Evolutionary conservation across 2,888 invertebrate genomes (phyloP), one percentile per base, ranked within the genome.

Genomic region (Pogonocherus hispidulus): DNA sequence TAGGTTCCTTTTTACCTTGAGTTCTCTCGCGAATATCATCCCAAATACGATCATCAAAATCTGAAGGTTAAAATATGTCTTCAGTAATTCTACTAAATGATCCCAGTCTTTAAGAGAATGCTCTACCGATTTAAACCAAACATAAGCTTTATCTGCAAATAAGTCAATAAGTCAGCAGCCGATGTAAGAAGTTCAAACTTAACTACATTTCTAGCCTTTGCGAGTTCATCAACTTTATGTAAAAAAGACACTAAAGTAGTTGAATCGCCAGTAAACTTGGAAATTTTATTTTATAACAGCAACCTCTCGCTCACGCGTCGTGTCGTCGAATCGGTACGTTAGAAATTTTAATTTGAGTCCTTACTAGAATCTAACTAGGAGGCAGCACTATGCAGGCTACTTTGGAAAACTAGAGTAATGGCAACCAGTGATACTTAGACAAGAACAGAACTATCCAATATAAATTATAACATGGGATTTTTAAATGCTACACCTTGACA

Each of bases 1-100:
- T 23, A 6, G 35, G 27, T 23, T 35, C 55, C 6, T 55, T 32
- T 35, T 37, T 37, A 20, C 55, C 57, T 22, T 59, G 57, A 6
- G 57, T 59, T 44, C 57, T 18, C 1, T 18, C 41, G 6, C 57
- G 35, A n/a, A 59, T 59, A 44, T 44, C 57, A 2, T 59, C 57
- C 57, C 57, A 59, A 59, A 59, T 59, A 22, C 14, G 20, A 23
- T 54, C 54, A 44, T 59, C 46, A 46, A 59, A 59, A 44, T 59
- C 37, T 9, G 1, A 6, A 23, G 23, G 23, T n/a, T 22, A 54
- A 54, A 54, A 22, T 27, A 27, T 5, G 54, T 54, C 23, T 54
- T 23, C 3, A 20, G 1, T 8, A 54, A n/a, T 23, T 3, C 9
- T 23, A 2, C 32, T 27, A 54, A 54, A 27, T 11, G 27, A 54